Evolutionary conservation across 2,797 vertebrate species (phyloP), one percentile per base, ranked within the genome.

Genomic region (Todus mexicanus): DNA sequence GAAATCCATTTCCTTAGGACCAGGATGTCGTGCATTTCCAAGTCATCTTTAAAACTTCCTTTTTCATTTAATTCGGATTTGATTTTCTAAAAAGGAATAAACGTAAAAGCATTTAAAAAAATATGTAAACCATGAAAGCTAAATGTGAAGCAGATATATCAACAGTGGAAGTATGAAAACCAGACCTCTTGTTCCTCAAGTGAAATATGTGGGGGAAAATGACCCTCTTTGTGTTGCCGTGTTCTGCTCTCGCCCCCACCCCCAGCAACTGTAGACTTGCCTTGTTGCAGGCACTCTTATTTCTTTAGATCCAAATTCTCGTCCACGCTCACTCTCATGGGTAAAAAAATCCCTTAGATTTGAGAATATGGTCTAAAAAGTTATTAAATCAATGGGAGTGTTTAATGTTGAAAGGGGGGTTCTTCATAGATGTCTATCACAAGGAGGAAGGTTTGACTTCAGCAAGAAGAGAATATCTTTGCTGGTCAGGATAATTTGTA

Each of bases 71-170:
- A 71, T 57, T 85, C 69, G 66, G 48, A 87, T 92, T 68, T n/a
- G 76, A 25, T 89, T 87, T 91, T 70, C 85, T 82, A 47, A 80
- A 78, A 38, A 3, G 4, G 65, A 84, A 91, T 79, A 79, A 92
- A 59, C 73, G 74, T 84, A 69, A 94, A 95, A 75, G 50, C 56
- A 47, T 91, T 42, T 1, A 47, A 73, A 88, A 69, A 75, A 68
- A 59, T n/a, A 63, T 3, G 29, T 79, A 84, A 91, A 69, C 71
- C 64, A 59, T 42, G 45, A 48, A 77, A 90, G 61, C 63, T 59
- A 89, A 88, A 93, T 84, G 45, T 45, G 94, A 75, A 93, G 37
- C 95, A 96, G 93, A 92, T 61, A n/a, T 4, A 74, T 12, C 43
- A 54, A 63, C 18, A 71, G 53, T 37, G 72, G 19, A 88, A 85